These are phyloP conservation scores for Bombus waltoni DNA, from an alignment of 1,140 invertebrate species.

Conservation along the genomic window DNA sequence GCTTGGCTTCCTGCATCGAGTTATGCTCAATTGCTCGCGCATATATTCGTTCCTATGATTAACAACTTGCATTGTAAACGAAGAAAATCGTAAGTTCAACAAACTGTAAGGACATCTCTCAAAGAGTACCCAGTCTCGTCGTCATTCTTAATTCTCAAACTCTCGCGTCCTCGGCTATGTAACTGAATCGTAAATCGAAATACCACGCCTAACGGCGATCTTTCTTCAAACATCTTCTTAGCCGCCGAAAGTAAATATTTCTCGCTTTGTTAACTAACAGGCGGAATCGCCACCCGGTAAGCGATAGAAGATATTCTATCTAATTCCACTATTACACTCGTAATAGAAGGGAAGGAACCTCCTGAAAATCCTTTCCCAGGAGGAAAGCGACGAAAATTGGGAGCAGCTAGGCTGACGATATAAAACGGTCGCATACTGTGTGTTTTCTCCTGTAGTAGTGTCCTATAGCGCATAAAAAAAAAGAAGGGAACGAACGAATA, in stretches of 20 bases:
- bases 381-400: background rate
- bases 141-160: too few relatives aligned
- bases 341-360: too few relatives aligned
- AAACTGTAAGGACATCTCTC: too few relatives aligned
- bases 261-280: background rate
- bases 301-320: background rate
- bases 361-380: background rate
- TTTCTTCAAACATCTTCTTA: background rate
- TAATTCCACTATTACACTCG: background rate
- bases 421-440: background rate
- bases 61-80: background rate
- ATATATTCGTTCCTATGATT: too few relatives aligned
- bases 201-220: background rate
- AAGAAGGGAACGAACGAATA: too few relatives aligned
- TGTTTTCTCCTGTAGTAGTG: too few relatives aligned
- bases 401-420: too few relatives aligned
- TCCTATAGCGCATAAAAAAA: too few relatives aligned
- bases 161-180: too few relatives aligned
- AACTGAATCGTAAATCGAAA: background rate
- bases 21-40: background rate
- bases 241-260: background rate
- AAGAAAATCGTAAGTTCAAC: background rate
- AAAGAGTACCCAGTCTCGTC: too few relatives aligned
- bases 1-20: background rate
- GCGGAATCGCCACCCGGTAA: too few relatives aligned